Base-by-base conservation (phyloP, 23 tunicate species). In the Halocynthia roretzi region DNA sequence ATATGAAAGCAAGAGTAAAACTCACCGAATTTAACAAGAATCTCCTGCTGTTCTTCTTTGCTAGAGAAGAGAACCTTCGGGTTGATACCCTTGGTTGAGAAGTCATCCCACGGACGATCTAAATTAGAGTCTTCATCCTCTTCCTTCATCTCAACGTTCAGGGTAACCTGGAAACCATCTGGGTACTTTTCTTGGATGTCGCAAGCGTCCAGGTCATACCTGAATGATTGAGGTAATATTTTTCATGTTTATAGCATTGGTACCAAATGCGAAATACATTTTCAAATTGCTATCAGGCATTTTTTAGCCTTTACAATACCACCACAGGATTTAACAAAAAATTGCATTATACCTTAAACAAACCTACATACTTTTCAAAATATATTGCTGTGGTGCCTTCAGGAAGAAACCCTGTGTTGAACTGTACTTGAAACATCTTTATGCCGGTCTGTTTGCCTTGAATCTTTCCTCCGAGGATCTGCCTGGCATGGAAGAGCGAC, bases 371-470 rank as follows among this genome's bases (percentile, higher is more conserved):
- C 98, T 84, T 86, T 79, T 79, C 80, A 58, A 92, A 86, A 52
- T 74, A 75, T 12, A 92, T 74, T 22, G 81, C 67, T 6, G 84
- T 86, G 53, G 98, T 72, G 61, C 72, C 71, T 10, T 77, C 75
- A 9, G 98, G 98, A 19, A 92, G 76, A 75, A 92, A 92, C 10
- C 98, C 88, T 55, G 98, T 86, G 81, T 92, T 92, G 82, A 92
- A 92, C 18, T 86, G 87, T 51, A 92, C 70, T 53, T 86, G 87
- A 72, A 92, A 92, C 98, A 92, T 92, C 62, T 86, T 83, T 73
- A 92, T 80, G 18, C 88, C 88, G 48, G 87, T 75, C 53, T 80
- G 88, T 74, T 83, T 86, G 10, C 88, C 87, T 69, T 86, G 88
- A 7, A 92, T 62, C 71, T 83, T 92, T 18, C 98, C 98, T 7